phyloP scores from a whole-genome alignment of 2,797 vertebrate species.

The Chrosomus eos region DNA sequence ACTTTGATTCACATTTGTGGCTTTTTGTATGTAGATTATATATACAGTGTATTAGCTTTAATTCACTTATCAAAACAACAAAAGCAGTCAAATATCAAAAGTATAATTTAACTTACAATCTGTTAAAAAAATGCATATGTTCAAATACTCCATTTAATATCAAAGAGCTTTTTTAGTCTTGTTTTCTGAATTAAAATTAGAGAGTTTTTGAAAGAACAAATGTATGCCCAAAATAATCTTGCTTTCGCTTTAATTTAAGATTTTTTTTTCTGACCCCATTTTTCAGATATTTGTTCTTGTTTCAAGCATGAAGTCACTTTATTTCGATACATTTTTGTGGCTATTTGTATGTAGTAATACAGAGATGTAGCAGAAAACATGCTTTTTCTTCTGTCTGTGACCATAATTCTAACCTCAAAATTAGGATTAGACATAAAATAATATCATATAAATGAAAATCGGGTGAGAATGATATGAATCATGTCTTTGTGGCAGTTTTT shows the following conservation, averaged over 20 bases:
- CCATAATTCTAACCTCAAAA: not conserved
- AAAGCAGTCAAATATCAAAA: not conserved
- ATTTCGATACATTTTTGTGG: not conserved
- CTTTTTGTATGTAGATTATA: too few species aligned
- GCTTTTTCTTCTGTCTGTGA: too few species aligned
- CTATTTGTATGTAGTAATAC: not conserved
- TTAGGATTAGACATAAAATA: not conserved
- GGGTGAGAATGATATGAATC: not conserved
- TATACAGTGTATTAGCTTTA: not conserved
- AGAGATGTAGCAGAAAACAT: too few species aligned
- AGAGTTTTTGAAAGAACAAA: too few species aligned
- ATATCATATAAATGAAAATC: not conserved
- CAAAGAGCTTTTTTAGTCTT: too few species aligned
- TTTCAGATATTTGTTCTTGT: not conserved
- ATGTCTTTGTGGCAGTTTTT: not conserved
- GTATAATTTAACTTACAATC: too few species aligned
- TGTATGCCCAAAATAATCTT: not conserved
- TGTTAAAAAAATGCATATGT: too few species aligned
- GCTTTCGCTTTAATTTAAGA: not conserved
- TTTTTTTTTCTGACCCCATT: not conserved
- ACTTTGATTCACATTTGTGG: too few species aligned
- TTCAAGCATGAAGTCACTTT: too few species aligned
- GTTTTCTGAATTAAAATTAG: too few species aligned
- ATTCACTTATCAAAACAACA: not conserved
- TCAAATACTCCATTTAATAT: too few species aligned